Evolutionary conservation across 2,113 vertebrate species (phyloP), one percentile per base, ranked within the genome.

Genomic region (Danionella cerebrum): DNA sequence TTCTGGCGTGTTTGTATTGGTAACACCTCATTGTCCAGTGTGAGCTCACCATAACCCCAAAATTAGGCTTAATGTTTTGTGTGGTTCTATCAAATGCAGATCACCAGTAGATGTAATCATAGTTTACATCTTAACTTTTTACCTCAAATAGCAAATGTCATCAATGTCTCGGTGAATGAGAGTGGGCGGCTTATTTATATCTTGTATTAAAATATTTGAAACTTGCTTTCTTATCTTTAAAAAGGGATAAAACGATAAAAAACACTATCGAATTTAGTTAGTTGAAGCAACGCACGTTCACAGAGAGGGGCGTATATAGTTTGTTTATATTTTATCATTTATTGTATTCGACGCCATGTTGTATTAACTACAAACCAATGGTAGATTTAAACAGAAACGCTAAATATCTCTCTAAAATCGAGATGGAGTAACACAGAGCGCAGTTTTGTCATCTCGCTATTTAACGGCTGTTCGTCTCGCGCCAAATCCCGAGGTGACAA

Each of bases 121-220:
- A 45, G 52, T 71, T 71, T 80, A 54, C 79, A 50, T 82, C n/a
- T n/a, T n/a, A n/a, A n/a, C n/a, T n/a, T 81, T 76, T 81, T 79
- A 81, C 80, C 75, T 82, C 78, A 80, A 80, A 82, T 82, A 83
- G 80, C 70, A 83, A 72, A 64, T 80, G 78, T 75, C 78, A 81
- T 79, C 79, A 79, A 82, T 83, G 81, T 72, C 42, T 67, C 52
- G 67, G 75, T n/a, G n/a, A n/a, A n/a, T n/a, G n/a, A n/a, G n/a
- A n/a, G n/a, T n/a, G n/a, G n/a, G n/a, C n/a, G n/a, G n/a, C n/a
- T n/a, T n/a, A n/a, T n/a, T n/a, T n/a, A n/a, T n/a, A n/a, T n/a
- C n/a, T n/a, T 33, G 14, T 45, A 39, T 57, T 21, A 19, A 59
- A 38, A 50, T 64, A 48, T 48, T 48, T 14, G 35, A 29, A n/a